Evolutionary conservation across 92 coral and sea anemone species (phyloP).

Genomic region (Epizoanthus fatuus): DNA sequence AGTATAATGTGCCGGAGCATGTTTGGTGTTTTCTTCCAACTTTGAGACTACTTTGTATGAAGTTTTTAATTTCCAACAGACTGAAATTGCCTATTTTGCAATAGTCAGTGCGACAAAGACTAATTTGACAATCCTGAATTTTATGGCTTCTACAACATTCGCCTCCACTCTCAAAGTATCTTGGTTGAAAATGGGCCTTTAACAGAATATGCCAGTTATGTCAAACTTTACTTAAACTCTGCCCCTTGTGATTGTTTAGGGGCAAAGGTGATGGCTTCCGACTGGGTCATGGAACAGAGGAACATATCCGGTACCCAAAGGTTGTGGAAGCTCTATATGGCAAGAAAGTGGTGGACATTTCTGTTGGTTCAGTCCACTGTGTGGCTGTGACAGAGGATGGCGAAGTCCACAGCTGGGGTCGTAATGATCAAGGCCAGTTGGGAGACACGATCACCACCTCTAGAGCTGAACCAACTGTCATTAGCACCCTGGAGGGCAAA

Average conservation of each 20-base stretch:
- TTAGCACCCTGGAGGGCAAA: slow-evolving; percentile 73
- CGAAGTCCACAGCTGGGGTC: slow-evolving; percentile 97
- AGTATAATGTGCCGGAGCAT: no score
- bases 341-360: slow-evolving; percentile 87
- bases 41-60: no score
- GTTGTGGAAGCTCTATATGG: slow-evolving; percentile 87
- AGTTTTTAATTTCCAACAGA: no score
- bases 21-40: no score
- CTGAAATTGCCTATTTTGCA: no score
- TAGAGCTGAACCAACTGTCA: slow-evolving; percentile 81
- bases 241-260: slow-evolving; percentile 55
- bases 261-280: slow-evolving; percentile 98
- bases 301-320: slow-evolving; percentile 92
- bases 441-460: slow-evolving; percentile 85
- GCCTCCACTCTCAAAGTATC: not conserved
- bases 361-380: slow-evolving; percentile 97
- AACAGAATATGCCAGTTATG: not conserved
- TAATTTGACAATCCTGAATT: not conserved
- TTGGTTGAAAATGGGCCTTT: not conserved
- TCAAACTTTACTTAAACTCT: not conserved
- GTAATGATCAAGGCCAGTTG: slow-evolving; percentile 97
- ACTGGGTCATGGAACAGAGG: slow-evolving; percentile 94
- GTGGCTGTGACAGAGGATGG: slow-evolving; percentile 93
- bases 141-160: not conserved
- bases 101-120: not conserved